A percentile compares a stretch with the other conserved stretches of the same genome.
These are phyloP conservation scores for Mustela lutreola DNA, from an alignment of 2,113 vertebrate genomes.

Conservation along the genomic window DNA sequence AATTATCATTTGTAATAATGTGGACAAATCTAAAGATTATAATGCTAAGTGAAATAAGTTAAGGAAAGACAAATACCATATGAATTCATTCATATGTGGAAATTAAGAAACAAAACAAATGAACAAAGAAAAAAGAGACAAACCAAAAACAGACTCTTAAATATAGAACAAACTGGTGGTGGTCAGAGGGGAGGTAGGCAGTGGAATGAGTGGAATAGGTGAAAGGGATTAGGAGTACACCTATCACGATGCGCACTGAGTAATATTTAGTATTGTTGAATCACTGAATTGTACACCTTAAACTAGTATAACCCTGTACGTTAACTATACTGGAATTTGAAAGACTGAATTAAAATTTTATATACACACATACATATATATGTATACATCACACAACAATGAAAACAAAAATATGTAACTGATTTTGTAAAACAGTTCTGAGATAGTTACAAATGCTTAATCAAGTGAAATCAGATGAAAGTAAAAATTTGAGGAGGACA, in stretches of 20 bases:
- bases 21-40: background rate
- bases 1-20: background rate
- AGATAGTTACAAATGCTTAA: background rate
- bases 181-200: background rate
- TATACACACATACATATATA: background rate
- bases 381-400: background rate
- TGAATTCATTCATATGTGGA: background rate
- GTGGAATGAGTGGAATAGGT: background rate
- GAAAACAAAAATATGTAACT: background rate
- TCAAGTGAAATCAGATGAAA: background rate
- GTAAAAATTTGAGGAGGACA: background rate
- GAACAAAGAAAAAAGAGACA: background rate
- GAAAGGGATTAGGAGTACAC: background rate
- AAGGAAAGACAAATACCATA: background rate
- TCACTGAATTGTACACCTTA: background rate
- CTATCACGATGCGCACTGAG: background rate
- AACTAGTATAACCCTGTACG: background rate
- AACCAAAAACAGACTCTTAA: background rate
- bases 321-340: background rate
- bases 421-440: background rate
- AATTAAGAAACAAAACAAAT: background rate
- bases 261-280: background rate
- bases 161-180: background rate
- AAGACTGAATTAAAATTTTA: background rate
- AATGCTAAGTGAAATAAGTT: background rate